These are phyloP conservation scores for Eupithecia subumbrata DNA, from an alignment of 2,888 invertebrate species.

Conservation along the genomic window DNA sequence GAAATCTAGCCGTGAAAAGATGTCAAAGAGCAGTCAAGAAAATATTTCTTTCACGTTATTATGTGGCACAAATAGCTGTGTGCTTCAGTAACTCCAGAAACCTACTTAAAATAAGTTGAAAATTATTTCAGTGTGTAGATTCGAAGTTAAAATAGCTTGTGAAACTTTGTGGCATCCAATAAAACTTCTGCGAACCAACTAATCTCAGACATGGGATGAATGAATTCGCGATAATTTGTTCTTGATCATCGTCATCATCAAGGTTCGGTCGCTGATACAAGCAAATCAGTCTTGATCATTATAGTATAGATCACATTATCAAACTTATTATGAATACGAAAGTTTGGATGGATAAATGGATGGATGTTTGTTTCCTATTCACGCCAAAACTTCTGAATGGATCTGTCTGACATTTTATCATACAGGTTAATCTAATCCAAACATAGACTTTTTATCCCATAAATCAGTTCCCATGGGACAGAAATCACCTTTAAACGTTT, in stretches of 20 bases:
- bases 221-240: constrained; percentile 39
- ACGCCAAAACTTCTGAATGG: no score
- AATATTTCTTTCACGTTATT: background rate
- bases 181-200: constrained; percentile 48
- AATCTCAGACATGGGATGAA: constrained; percentile 50
- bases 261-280: background rate
- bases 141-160: constrained; percentile 44
- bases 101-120: constrained; percentile 10
- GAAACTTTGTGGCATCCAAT: constrained; percentile 48
- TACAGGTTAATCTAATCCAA: no score
- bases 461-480: no score
- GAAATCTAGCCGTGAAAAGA: no score
- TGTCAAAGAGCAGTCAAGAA: no score
- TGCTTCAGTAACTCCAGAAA: background rate
- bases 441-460: no score
- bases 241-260: background rate
- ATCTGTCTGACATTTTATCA: no score
- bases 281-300: background rate
- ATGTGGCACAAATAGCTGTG: background rate
- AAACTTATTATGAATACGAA: no score
- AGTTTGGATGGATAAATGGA: no score
- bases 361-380: no score
- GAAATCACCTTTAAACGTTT: no score
- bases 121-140: constrained; percentile 14
- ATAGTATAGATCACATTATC: no score